Conservation (phyloP, 2,113 vertebrate genomes). For the Ornithorhynchus anatinus region DNA sequence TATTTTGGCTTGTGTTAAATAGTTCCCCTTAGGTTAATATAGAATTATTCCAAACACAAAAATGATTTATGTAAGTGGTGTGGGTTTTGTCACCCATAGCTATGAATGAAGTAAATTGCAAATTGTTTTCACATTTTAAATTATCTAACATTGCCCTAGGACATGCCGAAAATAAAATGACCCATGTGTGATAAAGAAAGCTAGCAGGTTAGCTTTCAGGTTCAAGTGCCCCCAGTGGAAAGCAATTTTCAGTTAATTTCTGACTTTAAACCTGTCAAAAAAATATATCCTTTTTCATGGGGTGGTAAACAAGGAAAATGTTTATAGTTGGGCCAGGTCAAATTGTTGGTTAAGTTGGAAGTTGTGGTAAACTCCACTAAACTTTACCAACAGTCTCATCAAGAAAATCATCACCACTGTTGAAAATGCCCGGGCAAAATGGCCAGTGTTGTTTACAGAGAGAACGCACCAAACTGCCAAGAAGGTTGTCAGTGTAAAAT, state of each 20-base stretch:
- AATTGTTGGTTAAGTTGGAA: not conserved
- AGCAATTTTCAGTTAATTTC: constrained; percentile 22
- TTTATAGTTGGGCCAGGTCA: not conserved
- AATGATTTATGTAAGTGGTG: constrained; percentile 47
- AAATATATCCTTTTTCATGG: not conserved
- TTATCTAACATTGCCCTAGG: constrained; percentile 17
- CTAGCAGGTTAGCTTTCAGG: constrained; percentile 31
- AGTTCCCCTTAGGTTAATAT: constrained; percentile 59
- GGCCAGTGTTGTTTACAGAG: too few relatives aligned
- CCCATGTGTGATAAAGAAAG: not conserved
- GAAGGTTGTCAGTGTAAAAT: not conserved
- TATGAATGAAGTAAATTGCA: constrained; percentile 44
- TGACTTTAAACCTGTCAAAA: constrained; percentile 20
- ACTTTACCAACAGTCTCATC: accelerated
- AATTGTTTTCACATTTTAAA: constrained; percentile 55
- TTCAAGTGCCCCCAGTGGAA: constrained; percentile 4
- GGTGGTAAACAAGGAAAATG: not conserved
- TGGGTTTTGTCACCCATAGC: constrained; percentile 43
- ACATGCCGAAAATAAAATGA: constrained; percentile 33
- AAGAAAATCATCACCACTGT: not conserved
- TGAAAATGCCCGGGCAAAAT: not conserved
- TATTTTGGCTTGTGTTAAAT: constrained; percentile 27
- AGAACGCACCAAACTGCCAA: not conserved
- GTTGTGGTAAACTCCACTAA: not conserved
- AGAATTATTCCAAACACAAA: constrained; percentile 54